These are phyloP conservation scores for Oligia strigilis DNA, from an alignment of 2,888 invertebrate genomes.

Conservation along the genomic window DNA sequence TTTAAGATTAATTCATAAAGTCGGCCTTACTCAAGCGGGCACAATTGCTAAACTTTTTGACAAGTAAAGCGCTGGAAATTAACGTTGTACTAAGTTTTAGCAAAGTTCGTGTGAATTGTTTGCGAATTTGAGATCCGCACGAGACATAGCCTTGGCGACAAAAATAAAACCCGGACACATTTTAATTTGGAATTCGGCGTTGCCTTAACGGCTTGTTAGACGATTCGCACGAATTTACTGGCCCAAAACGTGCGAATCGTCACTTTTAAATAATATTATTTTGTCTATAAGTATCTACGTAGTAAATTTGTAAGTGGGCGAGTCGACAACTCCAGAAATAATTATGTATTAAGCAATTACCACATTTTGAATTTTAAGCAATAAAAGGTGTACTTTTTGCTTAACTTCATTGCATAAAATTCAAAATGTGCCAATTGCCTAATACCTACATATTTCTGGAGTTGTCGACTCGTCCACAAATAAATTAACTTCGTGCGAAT, in stretches of 20 bases:
- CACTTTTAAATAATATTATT: too few species aligned
- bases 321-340: too few species aligned
- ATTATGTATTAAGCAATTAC: too few species aligned
- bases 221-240: not conserved
- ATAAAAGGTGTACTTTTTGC: too few species aligned
- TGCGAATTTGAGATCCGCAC: conserved; percentile 51
- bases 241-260: not conserved
- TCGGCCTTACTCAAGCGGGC: conserved; percentile 75
- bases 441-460: not conserved
- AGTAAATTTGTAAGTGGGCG: too few species aligned
- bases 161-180: conserved; percentile 53
- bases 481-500: not conserved
- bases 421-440: not conserved
- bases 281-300: not conserved
- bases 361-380: not conserved
- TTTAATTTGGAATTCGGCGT: conserved; percentile 33
- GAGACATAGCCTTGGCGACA: conserved; percentile 42
- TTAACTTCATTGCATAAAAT: too few species aligned
- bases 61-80: conserved; percentile 82
- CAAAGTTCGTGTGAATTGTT: conserved; percentile 68
- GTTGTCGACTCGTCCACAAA: not conserved
- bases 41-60: conserved; percentile 83
- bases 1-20: conserved; percentile 80
- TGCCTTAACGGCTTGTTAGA: not conserved
- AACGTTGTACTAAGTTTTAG: conserved; percentile 74